Base-by-base conservation (phyloP, 1,140 invertebrate species). In the Hypothenemus hampei region DNA sequence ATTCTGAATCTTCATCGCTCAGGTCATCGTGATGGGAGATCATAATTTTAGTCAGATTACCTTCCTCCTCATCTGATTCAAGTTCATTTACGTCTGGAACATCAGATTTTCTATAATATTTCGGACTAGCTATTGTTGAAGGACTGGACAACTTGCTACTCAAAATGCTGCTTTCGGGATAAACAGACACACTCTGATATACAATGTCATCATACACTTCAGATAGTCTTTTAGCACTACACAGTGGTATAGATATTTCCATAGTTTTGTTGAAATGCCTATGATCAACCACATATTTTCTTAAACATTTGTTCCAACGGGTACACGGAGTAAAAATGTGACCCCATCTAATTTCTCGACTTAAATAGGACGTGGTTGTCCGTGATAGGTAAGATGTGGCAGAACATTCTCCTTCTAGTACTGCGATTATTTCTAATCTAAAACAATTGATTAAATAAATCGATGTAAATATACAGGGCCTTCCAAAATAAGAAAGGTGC, bases 201-300 rank as follows among this genome's bases (percentile, higher is more conserved):
- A 54, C n/a, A 5, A 63, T 29, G 23, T 62, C 62, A 11, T 54
- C 29, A 18, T 51, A 60, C 10, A 67, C 58, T 52, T 67, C 58
- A 3, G 11, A 11, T 37, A 91, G 75, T 57, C 92, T 87, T 59
- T 84, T 82, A 1, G 91, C 92, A 60, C 89, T 93, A 73, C 91
- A 97, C 5, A 92, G 78, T 0, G 94, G 93, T 0, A 91, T 97
- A 57, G 93, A 87, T 21, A 97, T 86, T 68, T 93, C 88, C 37
- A 84, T 85, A 3, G 93, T 96, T 61, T 86, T 87, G 67, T 98
- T 91, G 74, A 98, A 98, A 57, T 91, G 81, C 8, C 84, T 88
- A 69, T 65, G 59, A 45, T 67, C 50, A 8, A 70, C 62, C 11
- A 58, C 22, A 43, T 67, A 70, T 11, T 33, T 33, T 7, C 48